A percentile compares a stretch with the other conserved stretches of the same genome.
Evolutionary conservation across 2,797 vertebrate genomes (phyloP).

Genomic region (Ceryle rudis): DNA sequence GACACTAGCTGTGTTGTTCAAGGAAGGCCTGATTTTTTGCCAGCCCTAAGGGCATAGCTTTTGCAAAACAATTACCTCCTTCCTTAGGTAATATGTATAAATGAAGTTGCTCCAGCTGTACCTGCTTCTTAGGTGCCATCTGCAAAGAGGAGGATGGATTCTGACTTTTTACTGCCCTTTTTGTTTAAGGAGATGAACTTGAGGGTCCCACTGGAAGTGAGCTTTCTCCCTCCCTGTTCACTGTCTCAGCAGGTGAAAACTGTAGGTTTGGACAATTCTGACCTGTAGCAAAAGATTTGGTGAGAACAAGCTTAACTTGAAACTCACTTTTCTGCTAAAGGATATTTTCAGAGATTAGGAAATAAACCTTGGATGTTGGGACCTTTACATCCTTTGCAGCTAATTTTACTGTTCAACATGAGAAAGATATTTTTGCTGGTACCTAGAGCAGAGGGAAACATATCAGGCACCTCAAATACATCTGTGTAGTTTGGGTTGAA

Average conservation of each 20-base stretch:
- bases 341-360: neutral
- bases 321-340: neutral
- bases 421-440: neutral
- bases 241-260: neutral
- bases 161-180: neutral
- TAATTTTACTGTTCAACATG: neutral
- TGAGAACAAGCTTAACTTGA: neutral
- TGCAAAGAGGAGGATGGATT: neutral
- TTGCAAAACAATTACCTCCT: neutral
- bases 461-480: neutral
- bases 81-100: neutral
- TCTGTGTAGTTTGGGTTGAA: neutral
- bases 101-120: neutral
- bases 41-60: neutral
- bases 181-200: neutral
- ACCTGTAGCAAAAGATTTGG: neutral
- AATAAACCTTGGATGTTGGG: neutral
- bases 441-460: neutral
- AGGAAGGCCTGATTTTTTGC: neutral
- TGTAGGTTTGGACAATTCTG: neutral
- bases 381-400: neutral
- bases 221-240: neutral
- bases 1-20: neutral
- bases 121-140: neutral
- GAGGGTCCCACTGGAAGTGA: neutral